phyloP scores from a whole-genome alignment of 2,888 invertebrate species.

The Callyntrura guangdongensis region DNA sequence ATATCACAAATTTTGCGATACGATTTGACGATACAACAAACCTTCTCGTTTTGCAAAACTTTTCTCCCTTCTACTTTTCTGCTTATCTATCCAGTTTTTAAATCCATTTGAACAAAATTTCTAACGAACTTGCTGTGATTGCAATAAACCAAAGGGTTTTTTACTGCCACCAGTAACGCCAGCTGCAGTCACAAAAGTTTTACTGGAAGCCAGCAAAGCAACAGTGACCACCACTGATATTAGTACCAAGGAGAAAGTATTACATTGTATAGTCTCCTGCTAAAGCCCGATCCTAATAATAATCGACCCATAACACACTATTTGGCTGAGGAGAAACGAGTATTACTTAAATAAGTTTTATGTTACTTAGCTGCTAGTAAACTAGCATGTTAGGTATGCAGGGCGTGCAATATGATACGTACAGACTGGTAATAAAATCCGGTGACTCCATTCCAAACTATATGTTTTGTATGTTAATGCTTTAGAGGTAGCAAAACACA shows the following conservation, averaged over 20 bases:
- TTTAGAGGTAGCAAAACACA: background rate
- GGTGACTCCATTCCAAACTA: too few species aligned
- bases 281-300: too few species aligned
- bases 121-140: conserved; percentile 58
- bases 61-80: conserved; percentile 46
- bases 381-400: background rate
- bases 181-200: background rate
- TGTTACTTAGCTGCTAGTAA: background rate
- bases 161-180: conserved; percentile 34
- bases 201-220: background rate
- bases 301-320: too few species aligned
- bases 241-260: background rate
- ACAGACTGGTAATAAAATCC: too few species aligned
- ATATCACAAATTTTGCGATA: conserved; percentile 42
- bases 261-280: background rate
- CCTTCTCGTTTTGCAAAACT: conserved; percentile 34
- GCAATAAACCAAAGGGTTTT: conserved; percentile 38
- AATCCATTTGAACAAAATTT: conserved; percentile 62
- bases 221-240: conserved; percentile 43
- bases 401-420: too few species aligned
- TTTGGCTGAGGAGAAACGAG: too few species aligned
- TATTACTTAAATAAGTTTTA: too few species aligned
- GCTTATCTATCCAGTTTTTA: conserved; percentile 65
- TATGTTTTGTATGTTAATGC: background rate
- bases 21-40: conserved; percentile 56